Evolutionary conservation across 2,113 vertebrate genomes (phyloP).

Genomic region (Gila orcuttii): DNA sequence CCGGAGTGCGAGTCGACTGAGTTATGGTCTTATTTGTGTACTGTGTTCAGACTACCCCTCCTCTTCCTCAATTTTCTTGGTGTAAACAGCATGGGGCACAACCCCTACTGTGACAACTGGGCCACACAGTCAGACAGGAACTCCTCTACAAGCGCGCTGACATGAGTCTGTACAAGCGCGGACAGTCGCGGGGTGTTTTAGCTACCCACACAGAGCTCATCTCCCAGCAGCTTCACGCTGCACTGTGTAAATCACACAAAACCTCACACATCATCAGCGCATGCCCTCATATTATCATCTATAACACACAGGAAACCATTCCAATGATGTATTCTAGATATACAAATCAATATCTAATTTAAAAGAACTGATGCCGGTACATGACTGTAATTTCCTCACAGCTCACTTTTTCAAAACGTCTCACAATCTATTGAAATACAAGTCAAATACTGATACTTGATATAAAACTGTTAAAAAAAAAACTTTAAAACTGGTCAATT

Average conservation of each 20-base stretch:
- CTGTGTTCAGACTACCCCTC: constrained; percentile 24
- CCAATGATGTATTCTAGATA: constrained; percentile 51
- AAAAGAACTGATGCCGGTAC: constrained; percentile 43
- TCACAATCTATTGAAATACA: background rate
- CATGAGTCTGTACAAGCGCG: constrained; percentile 37
- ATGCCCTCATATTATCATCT: constrained; percentile 52
- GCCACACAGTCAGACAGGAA: constrained; percentile 9
- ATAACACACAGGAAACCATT: constrained; percentile 43
- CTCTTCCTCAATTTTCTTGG: constrained; percentile 12
- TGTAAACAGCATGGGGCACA: constrained; percentile 49
- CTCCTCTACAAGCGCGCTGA: constrained; percentile 5
- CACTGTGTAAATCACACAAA: constrained; percentile 39
- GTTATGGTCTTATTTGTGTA: constrained; percentile 40
- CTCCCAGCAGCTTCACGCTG: background rate
- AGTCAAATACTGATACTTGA: constrained; percentile 11
- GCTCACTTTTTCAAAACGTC: constrained; percentile 27
- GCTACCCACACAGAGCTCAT: constrained; percentile 12
- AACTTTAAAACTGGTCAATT: no score
- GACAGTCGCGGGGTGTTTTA: constrained; percentile 26
- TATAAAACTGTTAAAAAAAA: background rate
- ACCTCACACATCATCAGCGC: constrained; percentile 30
- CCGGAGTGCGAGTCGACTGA: constrained; percentile 1
- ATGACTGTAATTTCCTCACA: constrained; percentile 47
- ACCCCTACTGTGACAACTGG: constrained; percentile 51
- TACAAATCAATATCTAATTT: constrained; percentile 61